Evolutionary conservation across 1,140 invertebrate species (phyloP).

Genomic region (Colletes latitarsis): DNA sequence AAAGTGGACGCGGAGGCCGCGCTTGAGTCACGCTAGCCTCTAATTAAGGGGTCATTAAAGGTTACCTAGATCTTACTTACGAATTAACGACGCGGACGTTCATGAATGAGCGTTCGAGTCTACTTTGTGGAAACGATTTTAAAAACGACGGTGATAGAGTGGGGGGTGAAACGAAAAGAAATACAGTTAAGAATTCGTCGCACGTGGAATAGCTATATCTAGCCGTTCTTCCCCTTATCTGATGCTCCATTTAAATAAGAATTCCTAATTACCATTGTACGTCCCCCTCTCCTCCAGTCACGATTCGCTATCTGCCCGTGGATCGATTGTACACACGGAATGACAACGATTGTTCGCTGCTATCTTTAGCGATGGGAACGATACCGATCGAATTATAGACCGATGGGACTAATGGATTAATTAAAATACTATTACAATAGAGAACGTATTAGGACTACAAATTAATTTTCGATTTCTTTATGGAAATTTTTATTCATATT

Average conservation of each 20-base stretch:
- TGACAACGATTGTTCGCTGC: conserved; percentile 17
- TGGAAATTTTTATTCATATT: too few species aligned
- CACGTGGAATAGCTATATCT: conserved; percentile 69
- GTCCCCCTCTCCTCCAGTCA: conserved; percentile 38
- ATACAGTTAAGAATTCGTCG: conserved; percentile 75
- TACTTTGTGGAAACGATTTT: background rate
- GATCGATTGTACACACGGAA: conserved; percentile 25
- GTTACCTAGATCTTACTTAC: background rate
- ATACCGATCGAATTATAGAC: too few species aligned
- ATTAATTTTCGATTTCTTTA: too few species aligned
- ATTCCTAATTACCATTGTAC: conserved; percentile 74
- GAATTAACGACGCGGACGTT: background rate
- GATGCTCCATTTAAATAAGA: conserved; percentile 75
- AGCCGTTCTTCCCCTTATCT: conserved; percentile 72
- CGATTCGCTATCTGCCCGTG: conserved; percentile 23
- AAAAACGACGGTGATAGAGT: background rate
- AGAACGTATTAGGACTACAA: too few species aligned
- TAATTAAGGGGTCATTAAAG: conserved; percentile 10
- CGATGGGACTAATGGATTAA: too few species aligned
- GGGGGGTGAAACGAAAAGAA: conserved; percentile 29
- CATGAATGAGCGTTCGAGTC: background rate
- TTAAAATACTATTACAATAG: too few species aligned
- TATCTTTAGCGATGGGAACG: background rate
- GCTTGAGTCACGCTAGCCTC: background rate
- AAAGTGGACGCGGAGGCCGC: background rate